Percentiles rank a stretch among this genome's conserved stretches.
These are phyloP conservation scores for Pempheris klunzingeri DNA, from an alignment of 2,797 vertebrate species.

Conservation along the genomic window DNA sequence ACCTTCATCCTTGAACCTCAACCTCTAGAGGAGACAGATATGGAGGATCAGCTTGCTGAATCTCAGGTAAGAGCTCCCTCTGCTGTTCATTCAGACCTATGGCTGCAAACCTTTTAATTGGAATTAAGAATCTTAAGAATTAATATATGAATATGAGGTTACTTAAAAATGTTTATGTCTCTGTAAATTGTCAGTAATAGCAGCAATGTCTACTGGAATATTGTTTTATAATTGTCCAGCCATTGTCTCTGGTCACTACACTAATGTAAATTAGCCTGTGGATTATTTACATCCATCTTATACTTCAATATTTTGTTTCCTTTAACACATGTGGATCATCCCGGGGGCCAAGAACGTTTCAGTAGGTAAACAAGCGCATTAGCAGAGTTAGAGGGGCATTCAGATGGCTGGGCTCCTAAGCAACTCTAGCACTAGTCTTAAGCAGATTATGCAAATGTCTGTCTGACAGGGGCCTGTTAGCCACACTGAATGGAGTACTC, in stretches of 20 bases:
- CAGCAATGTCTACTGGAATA: neutral
- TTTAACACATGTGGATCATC: slow-evolving; percentile 49
- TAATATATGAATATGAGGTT: neutral
- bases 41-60: slow-evolving; percentile 92
- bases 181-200: neutral
- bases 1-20: slow-evolving; percentile 70
- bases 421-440: slow-evolving; percentile 81
- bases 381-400: slow-evolving; percentile 70
- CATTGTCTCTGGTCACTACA: neutral
- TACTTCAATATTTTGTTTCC: slow-evolving; percentile 38
- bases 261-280: slow-evolving; percentile 8
- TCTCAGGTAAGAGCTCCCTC: slow-evolving; percentile 89
- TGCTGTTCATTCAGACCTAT: slow-evolving; percentile 37
- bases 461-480: slow-evolving; percentile 77
- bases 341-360: slow-evolving; percentile 40
- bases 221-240: neutral
- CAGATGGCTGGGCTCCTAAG: slow-evolving; percentile 72
- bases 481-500: slow-evolving; percentile 71
- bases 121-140: neutral
- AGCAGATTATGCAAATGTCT: slow-evolving; percentile 90
- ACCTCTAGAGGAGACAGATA: slow-evolving; percentile 86
- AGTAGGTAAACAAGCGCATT: slow-evolving; percentile 77
- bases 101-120: neutral
- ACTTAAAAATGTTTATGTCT: neutral
- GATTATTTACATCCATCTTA: slow-evolving; percentile 41